phyloP scores from a whole-genome alignment of 1,140 invertebrate species.

The Ceratosolen fusciceps region DNA sequence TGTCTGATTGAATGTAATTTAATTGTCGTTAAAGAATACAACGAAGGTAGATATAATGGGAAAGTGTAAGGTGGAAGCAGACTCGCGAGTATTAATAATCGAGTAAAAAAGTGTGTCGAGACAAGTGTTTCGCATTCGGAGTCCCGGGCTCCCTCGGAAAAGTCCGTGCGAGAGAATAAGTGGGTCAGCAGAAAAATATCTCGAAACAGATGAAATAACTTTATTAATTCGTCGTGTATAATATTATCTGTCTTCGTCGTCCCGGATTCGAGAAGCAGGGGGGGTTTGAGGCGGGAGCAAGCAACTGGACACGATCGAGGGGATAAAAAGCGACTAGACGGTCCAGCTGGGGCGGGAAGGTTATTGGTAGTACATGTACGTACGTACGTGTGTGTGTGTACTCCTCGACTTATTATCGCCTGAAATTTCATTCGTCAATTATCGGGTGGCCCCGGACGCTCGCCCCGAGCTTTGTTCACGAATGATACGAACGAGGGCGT shows the following conservation, averaged over 20 bases:
- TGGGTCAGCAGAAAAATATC: neutral
- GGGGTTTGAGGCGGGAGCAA: too few species aligned
- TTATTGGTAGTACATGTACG: too few species aligned
- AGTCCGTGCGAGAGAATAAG: too few species aligned
- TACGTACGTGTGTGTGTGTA: neutral
- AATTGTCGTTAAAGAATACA: too few species aligned
- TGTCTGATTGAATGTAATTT: too few species aligned
- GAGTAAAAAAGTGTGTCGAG: too few species aligned
- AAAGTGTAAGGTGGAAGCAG: too few species aligned
- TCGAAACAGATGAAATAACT: slow-evolving; percentile 33
- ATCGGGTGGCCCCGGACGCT: slow-evolving; percentile 21
- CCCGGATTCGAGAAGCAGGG: neutral
- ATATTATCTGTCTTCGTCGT: neutral
- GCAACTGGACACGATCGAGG: neutral
- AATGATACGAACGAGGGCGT: slow-evolving; percentile 38
- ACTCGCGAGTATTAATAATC: too few species aligned
- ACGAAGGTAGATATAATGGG: too few species aligned
- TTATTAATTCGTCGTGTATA: slow-evolving; percentile 34
- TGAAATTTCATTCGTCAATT: slow-evolving; percentile 47
- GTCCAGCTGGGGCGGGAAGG: too few species aligned
- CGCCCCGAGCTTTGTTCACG: slow-evolving; percentile 42
- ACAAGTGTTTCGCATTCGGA: too few species aligned
- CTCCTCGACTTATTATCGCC: slow-evolving; percentile 41
- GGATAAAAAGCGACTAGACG: slow-evolving; percentile 26
- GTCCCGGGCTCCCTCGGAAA: slow-evolving; percentile 8